Base-by-base conservation (phyloP, 2,888 invertebrate genomes). In the Cheilosia soror region DNA sequence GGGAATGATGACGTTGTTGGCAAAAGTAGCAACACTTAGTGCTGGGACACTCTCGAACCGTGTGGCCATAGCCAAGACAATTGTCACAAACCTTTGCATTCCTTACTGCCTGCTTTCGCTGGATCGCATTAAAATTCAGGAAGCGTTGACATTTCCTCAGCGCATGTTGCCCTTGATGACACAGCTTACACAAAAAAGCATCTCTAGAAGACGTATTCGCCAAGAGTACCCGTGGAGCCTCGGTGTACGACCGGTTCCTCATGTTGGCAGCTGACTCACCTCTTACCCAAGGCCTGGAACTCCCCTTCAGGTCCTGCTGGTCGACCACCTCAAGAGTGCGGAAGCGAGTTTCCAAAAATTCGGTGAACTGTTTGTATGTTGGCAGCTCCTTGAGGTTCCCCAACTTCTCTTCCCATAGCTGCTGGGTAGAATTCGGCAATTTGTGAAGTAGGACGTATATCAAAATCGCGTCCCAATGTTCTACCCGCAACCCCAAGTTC, bases 331-430 rank as follows among this genome's bases (percentile, higher is more conserved):
- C 62, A 13, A 62, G 20, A 1, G 62, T 15, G 1, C 42, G 29
- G 5, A 62, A 44, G n/a, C 25, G 25, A 4, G 40, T 25, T 5
- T 37, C 40, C 9, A 40, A 11, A 11, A 62, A 44, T 1, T 62
- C 44, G n/a, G 13, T 15, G 20, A 63, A 63, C 3, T 49, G 0
- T 6, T 63, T 33, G 6, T 4, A 15, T 0, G 31, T 49, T 13
- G 31, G 63, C 11, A 49, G 5, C 9, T 49, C 63, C 20, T 20
- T 63, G 1, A 20, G 20, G 6, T 20, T 47, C 1, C 20, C 47
- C n/a, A 47, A 13, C 31, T 47, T 63, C 11, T 63, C 63, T 15
- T 63, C 49, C 63, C 63, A 37, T 4, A 37, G 9, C 4, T 37
- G 37, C 11, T 11, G 11, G 11, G 11, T 37, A 37, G 11, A 37